Conservation (phyloP, 2,113 vertebrate genomes). For the Indicator maculatus region DNA sequence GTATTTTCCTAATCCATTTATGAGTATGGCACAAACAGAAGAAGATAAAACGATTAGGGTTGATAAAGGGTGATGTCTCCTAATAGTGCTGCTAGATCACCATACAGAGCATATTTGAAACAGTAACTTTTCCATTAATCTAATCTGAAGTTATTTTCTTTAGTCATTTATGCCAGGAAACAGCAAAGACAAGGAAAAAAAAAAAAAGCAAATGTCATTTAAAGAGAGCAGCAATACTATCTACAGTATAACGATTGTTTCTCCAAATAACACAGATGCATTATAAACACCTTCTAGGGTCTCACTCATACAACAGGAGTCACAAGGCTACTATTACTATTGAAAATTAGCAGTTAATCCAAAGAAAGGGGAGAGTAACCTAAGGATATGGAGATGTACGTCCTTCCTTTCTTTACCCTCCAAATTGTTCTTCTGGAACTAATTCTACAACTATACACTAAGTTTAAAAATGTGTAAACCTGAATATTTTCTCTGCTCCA, state of each 20-base stretch:
- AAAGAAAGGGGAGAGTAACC: background rate
- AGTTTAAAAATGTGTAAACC: constrained; percentile 68
- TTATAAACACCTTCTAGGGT: background rate
- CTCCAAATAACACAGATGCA: background rate
- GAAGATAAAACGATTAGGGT: background rate
- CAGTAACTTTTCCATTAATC: background rate
- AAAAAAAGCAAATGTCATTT: background rate
- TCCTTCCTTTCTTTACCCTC: background rate
- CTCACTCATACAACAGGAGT: background rate
- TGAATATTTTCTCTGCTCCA: constrained; percentile 95
- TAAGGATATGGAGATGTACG: accelerated
- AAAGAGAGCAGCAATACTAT: background rate
- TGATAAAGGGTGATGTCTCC: background rate
- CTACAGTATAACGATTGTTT: background rate
- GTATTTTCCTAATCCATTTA: background rate
- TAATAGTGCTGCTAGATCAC: background rate
- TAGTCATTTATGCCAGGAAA: background rate
- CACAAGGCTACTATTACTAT: accelerated
- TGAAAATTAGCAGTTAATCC: background rate
- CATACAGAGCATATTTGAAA: background rate
- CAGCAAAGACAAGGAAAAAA: background rate
- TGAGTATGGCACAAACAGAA: background rate
- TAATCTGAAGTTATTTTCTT: background rate
- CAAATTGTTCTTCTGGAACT: background rate
- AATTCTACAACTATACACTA: background rate